Base-by-base conservation (phyloP, 2,797 vertebrate genomes). In the Halcyon badia region DNA sequence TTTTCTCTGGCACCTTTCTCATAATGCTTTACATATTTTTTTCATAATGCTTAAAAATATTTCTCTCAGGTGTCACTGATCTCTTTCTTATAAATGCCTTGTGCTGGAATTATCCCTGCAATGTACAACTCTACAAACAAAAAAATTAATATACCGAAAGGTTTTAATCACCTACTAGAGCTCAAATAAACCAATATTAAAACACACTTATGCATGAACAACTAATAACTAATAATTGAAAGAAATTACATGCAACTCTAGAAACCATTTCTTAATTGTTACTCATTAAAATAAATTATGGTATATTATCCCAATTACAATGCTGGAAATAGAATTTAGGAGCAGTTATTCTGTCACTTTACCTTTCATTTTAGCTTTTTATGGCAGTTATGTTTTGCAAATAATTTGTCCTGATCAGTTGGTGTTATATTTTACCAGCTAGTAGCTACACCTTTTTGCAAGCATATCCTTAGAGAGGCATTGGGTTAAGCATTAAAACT, bases 161-260 rank as follows among this genome's bases (percentile, higher is more conserved):
- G 42, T 16, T 95, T 97, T 96, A 95, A 96, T 96, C 90, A 88
- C 83, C 82, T 96, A 65, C 33, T 78, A 42, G 51, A 96, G 73
- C 80, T 96, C 78, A 97, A 92, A 96, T 94, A 96, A 97, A 80
- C 60, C 95, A 94, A 92, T 97, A 97, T 96, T 98, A 97, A 98
- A 97, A 94, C 87, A 97, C 82, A 96, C 95, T 98, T 98, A 95
- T 94, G 90, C 92, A 96, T 22, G 88, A 98, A 90, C 89, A 98
- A 95, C 96, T 98, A 98, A 98, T 98, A 98, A 97, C 95, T 97
- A 98, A 98, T 98, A 98, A 98, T 94, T 97, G 96, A 98, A 98
- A 97, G 95, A 97, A 98, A 98, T 98, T 97, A 96, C 90, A 94
- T 93, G 85, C 75, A 97, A 94, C 97, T 97, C 95, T 87, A 96